Conservation (phyloP, 2,113 vertebrate genomes). For the Conger conger region DNA sequence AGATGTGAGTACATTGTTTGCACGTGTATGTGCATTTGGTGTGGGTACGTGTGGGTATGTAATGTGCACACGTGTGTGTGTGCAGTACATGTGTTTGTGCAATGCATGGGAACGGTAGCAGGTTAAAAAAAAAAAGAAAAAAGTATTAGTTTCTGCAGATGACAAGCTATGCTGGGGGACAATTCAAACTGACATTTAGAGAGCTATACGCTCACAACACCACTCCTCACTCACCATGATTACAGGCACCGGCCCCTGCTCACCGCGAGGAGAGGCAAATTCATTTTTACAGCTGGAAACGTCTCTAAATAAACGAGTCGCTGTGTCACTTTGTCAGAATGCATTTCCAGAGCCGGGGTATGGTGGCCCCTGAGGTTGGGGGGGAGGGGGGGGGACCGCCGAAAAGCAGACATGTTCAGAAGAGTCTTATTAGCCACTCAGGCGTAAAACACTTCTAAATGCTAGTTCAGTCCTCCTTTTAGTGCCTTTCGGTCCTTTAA, state of each 20-base stretch:
- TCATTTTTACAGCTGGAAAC: not conserved
- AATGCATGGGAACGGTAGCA: not conserved
- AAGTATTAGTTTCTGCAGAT: not conserved
- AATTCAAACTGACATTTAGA: not conserved
- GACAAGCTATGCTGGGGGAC: not conserved
- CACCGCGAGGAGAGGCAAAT: not conserved
- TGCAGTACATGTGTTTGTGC: not conserved
- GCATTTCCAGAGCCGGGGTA: not conserved
- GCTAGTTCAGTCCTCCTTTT: not conserved
- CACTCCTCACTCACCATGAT: not conserved
- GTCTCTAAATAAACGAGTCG: not conserved
- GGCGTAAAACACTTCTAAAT: not conserved
- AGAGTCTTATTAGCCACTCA: not conserved
- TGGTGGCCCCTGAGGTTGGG: not conserved
- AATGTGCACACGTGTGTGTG: not conserved
- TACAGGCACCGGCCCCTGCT: not conserved
- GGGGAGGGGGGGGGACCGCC: too few relatives aligned
- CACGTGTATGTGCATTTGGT: not conserved
- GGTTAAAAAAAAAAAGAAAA: not conserved
- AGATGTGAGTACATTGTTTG: not conserved
- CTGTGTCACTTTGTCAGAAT: not conserved
- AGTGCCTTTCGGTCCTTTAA: too few relatives aligned
- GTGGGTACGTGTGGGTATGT: not conserved
- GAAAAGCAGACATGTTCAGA: not conserved
- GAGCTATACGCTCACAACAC: not conserved